Evolutionary conservation across 2,797 vertebrate genomes (phyloP).

Genomic region (Gymnopithys bicolor): DNA sequence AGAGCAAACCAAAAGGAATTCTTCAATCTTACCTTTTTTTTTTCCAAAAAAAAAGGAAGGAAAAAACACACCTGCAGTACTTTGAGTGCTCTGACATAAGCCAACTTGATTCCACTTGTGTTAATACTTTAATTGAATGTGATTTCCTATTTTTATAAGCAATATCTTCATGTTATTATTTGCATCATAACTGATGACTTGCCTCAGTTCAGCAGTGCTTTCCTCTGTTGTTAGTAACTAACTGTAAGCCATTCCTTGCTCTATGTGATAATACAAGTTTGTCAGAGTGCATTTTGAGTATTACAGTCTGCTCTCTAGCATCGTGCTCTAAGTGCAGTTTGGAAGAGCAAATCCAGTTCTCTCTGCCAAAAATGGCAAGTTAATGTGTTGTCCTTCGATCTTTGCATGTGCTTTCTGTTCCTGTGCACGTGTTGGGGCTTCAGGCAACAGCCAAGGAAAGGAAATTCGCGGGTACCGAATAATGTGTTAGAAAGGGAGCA

Average conservation of each 20-base stretch:
- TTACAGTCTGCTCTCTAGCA: neutral
- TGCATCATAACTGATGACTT: neutral
- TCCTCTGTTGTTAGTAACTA: neutral
- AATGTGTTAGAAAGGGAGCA: rapidly evolving
- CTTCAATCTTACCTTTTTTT: neutral
- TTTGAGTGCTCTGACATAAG: neutral
- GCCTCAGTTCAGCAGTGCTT: neutral
- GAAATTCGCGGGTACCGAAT: neutral
- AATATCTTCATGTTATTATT: neutral
- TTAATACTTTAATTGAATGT: neutral
- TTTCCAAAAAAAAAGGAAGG: neutral
- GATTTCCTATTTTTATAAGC: neutral
- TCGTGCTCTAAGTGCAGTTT: neutral
- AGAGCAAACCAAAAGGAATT: neutral
- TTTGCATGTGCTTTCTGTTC: neutral
- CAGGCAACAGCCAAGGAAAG: neutral
- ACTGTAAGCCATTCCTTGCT: neutral
- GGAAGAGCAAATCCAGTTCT: neutral
- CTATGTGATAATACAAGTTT: neutral
- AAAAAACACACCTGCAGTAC: neutral
- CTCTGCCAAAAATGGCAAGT: neutral
- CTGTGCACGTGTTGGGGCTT: neutral
- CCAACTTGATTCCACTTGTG: neutral
- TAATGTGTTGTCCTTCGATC: neutral
- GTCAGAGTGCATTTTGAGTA: neutral